These are phyloP conservation scores for Cataglyphis hispanica DNA, from an alignment of 1,140 invertebrate genomes.

Conservation along the genomic window DNA sequence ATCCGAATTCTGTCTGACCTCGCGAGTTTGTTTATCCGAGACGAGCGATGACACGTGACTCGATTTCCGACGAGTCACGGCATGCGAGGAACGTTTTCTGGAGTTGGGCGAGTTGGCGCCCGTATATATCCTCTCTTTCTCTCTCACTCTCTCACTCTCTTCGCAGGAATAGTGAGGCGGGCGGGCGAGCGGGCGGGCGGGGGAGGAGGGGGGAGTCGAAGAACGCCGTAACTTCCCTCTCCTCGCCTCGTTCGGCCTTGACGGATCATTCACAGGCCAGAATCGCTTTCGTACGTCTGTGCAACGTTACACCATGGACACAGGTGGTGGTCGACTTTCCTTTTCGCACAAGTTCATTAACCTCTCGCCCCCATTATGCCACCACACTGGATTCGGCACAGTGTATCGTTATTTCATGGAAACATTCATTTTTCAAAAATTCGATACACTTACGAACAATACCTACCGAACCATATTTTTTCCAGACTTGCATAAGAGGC, in stretches of 20 bases:
- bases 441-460: not conserved
- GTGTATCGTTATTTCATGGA: not conserved
- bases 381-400: not conserved
- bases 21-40: slow-evolving; percentile 34
- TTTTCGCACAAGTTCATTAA: slow-evolving; percentile 50
- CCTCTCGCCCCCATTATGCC: not conserved
- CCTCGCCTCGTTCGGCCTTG: slow-evolving; percentile 53
- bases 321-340: slow-evolving; percentile 64
- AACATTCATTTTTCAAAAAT: not conserved
- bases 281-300: slow-evolving; percentile 40
- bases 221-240: slow-evolving; percentile 36
- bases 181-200: too few species aligned
- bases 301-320: slow-evolving; percentile 5
- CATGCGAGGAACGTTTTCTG: slow-evolving; percentile 37
- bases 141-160: slow-evolving; percentile 40
- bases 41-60: slow-evolving; percentile 62
- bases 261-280: slow-evolving; percentile 69
- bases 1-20: slow-evolving; percentile 36
- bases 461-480: not conserved
- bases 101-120: slow-evolving; percentile 41
- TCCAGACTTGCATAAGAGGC: not conserved
- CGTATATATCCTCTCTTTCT: slow-evolving; percentile 48
- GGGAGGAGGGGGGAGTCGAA: not conserved
- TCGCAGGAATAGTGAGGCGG: not conserved
- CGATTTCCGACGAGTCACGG: slow-evolving; percentile 24